phyloP scores from a whole-genome alignment of 1,140 invertebrate genomes.

The Drosophila sp. region DNA sequence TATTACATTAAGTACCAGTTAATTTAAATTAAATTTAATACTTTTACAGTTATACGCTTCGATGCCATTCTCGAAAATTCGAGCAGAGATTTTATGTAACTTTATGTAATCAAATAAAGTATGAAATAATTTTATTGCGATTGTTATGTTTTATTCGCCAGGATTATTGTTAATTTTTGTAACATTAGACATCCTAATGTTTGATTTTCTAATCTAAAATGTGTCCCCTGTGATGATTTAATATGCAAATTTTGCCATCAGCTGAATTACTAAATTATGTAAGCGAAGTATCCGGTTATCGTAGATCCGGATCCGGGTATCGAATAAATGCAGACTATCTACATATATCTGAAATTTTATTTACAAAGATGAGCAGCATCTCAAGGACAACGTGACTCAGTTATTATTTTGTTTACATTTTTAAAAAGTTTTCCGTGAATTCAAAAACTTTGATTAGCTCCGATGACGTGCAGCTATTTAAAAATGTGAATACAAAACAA shows the following conservation, averaged over 20 bases:
- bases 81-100: not conserved
- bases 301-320: not conserved
- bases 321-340: not conserved
- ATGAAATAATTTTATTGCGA: too few species aligned
- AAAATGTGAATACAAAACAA: not conserved
- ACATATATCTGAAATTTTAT: not conserved
- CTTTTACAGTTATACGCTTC: not conserved
- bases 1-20: conserved; percentile 30
- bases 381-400: conserved; percentile 22
- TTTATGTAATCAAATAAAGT: not conserved
- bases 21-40: conserved; percentile 16
- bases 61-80: conserved; percentile 21
- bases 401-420: conserved; percentile 1
- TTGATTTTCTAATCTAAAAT: too few species aligned
- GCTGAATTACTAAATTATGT: not conserved
- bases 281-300: not conserved
- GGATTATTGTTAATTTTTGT: too few species aligned
- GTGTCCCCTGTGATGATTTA: not conserved
- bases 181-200: too few species aligned
- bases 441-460: not conserved
- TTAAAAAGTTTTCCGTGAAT: not conserved
- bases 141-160: too few species aligned
- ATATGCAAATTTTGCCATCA: not conserved
- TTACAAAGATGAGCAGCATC: not conserved
- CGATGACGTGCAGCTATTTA: conserved; percentile 12